Evolutionary conservation across 1,140 invertebrate species (phyloP).

Genomic region (Scaptomyza pallida): DNA sequence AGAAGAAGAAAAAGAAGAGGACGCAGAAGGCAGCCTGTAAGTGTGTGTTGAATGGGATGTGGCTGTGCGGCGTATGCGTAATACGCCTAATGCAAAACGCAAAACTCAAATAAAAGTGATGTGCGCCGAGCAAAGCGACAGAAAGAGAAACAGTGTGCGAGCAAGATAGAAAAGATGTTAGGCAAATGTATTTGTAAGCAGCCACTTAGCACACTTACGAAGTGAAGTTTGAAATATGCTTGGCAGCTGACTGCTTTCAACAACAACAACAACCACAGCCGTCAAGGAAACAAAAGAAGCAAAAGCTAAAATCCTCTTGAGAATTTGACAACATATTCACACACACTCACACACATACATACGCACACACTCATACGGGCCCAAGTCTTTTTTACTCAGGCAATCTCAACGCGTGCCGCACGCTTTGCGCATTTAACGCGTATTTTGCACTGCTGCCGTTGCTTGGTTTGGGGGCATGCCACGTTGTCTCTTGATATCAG

Average conservation of each 20-base stretch:
- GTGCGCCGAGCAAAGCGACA: slow-evolving; percentile 53
- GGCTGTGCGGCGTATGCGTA: slow-evolving; percentile 62
- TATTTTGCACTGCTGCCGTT: slow-evolving; percentile 69
- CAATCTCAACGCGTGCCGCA: slow-evolving; percentile 77
- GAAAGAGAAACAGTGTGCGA: not conserved
- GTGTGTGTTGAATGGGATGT: slow-evolving; percentile 31
- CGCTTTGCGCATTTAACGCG: slow-evolving; percentile 80
- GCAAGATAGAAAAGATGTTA: slow-evolving; percentile 41
- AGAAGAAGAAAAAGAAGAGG: not conserved
- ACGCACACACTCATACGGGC: slow-evolving; percentile 61
- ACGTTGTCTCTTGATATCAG: not conserved
- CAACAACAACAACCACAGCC: slow-evolving; percentile 14
- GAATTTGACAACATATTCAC: slow-evolving; percentile 82
- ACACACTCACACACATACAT: slow-evolving; percentile 65
- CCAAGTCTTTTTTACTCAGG: slow-evolving; percentile 18
- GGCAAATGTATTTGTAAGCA: slow-evolving; percentile 80
- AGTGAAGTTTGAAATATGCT: slow-evolving; percentile 76
- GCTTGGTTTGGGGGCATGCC: no score
- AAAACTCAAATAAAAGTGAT: slow-evolving; percentile 82
- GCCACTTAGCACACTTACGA: slow-evolving; percentile 78
- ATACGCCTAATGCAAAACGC: slow-evolving; percentile 78
- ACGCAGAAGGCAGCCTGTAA: not conserved
- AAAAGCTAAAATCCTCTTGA: slow-evolving; percentile 73
- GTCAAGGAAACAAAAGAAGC: slow-evolving; percentile 42
- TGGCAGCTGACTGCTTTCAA: slow-evolving; percentile 67